Evolutionary conservation across 2,113 vertebrate species (phyloP).

Genomic region (Colaptes auratus): DNA sequence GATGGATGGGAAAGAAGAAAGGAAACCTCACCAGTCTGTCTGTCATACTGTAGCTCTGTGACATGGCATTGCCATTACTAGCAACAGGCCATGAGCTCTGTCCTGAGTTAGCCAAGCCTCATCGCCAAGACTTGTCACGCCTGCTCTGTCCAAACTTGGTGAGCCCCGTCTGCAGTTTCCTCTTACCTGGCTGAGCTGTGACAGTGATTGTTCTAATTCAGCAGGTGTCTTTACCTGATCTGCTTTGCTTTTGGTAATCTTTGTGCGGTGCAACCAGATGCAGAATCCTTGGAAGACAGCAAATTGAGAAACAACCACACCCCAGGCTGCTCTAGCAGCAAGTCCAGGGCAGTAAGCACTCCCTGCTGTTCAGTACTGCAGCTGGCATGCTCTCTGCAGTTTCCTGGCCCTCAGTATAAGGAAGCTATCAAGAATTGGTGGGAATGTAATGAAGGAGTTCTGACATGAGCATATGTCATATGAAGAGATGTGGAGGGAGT

Average conservation of each 20-base stretch:
- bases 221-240: not conserved
- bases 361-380: not conserved
- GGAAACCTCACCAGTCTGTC: not conserved
- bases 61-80: no score
- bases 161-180: not conserved
- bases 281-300: not conserved
- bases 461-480: not conserved
- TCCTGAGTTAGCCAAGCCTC: not conserved
- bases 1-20: not conserved
- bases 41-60: not conserved
- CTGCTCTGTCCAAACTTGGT: not conserved
- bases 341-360: not conserved
- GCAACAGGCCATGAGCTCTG: not conserved
- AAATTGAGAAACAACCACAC: not conserved
- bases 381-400: not conserved
- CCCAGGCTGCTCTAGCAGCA: not conserved
- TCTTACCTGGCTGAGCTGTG: not conserved
- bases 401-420: not conserved
- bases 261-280: not conserved
- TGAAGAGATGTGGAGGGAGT: not conserved
- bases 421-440: not conserved
- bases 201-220: not conserved
- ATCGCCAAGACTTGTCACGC: not conserved
- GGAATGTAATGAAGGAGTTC: not conserved
- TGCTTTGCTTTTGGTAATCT: not conserved